A percentile compares a stretch with the other conserved stretches of the same genome.
Conservation (phyloP, 2,113 vertebrate species). For the Seriola rivoliana region DNA sequence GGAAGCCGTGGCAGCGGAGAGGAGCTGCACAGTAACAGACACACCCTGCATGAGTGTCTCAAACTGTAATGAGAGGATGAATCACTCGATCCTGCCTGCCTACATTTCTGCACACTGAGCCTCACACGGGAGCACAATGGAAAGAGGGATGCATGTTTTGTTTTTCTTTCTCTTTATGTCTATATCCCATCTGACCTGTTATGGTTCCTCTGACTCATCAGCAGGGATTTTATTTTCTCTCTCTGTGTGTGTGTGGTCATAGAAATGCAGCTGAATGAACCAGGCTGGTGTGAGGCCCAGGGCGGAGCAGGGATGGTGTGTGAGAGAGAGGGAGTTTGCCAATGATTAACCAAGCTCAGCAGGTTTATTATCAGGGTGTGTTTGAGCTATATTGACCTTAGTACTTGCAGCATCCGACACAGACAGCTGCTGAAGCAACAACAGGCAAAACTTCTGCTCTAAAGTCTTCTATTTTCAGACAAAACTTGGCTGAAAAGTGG, state of each 20-base stretch:
- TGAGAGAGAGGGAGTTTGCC: background rate
- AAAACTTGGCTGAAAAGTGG: background rate
- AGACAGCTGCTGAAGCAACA: background rate
- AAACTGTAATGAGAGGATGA: constrained; percentile 24
- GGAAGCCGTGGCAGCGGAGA: constrained; percentile 1
- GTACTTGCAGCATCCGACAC: background rate
- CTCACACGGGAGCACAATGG: constrained; percentile 28
- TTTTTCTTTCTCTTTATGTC: too few species aligned
- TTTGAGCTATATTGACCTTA: constrained; percentile 39
- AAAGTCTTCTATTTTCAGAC: background rate
- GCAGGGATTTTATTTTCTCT: background rate
- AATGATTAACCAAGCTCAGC: constrained; percentile 59
- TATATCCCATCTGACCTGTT: background rate
- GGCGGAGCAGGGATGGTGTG: background rate
- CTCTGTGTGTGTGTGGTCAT: background rate
- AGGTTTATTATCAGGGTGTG: constrained; percentile 58
- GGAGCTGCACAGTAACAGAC: background rate
- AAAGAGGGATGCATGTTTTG: background rate
- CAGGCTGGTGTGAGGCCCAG: background rate
- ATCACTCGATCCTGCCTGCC: background rate
- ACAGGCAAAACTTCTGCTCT: too few species aligned
- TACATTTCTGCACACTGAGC: constrained; percentile 4
- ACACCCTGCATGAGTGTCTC: constrained; percentile 16
- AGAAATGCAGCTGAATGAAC: background rate
- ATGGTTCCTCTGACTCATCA: constrained; percentile 47